These are phyloP conservation scores for Diarsia dahlii DNA, from an alignment of 2,888 invertebrate genomes.

Conservation along the genomic window DNA sequence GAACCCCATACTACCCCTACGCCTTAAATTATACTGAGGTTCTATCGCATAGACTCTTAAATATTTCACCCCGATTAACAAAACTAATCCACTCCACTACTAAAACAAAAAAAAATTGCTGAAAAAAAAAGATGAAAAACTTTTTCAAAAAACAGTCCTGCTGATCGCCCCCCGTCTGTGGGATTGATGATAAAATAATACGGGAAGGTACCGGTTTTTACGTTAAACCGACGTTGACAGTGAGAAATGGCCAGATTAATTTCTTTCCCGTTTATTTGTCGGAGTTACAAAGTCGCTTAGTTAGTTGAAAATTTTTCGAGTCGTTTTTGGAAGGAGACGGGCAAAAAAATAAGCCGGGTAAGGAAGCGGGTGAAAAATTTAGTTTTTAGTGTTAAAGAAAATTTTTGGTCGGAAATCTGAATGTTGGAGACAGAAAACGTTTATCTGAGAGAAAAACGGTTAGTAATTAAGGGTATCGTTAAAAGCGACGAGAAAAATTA, in stretches of 20 bases:
- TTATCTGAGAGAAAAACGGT: neutral
- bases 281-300: conserved; percentile 62
- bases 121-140: conserved; percentile 29
- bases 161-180: conserved; percentile 37
- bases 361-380: neutral
- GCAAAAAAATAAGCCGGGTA: conserved; percentile 29
- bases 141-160: conserved; percentile 46
- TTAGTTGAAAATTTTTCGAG: conserved; percentile 62
- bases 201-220: conserved; percentile 63
- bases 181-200: conserved; percentile 69
- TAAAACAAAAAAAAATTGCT: neutral
- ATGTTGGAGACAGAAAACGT: neutral
- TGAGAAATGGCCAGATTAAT: conserved; percentile 73
- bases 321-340: conserved; percentile 34
- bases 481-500: no score
- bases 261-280: conserved; percentile 64
- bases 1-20: neutral
- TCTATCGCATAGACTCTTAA: neutral
- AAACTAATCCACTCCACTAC: conserved; percentile 6
- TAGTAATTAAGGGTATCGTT: no score
- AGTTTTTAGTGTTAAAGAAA: conserved; percentile 6
- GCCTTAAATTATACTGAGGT: neutral
- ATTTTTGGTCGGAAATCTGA: neutral
- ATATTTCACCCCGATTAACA: neutral
- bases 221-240: conserved; percentile 69